phyloP scores from a whole-genome alignment of 2,888 invertebrate genomes.

The Andrena minutula region DNA sequence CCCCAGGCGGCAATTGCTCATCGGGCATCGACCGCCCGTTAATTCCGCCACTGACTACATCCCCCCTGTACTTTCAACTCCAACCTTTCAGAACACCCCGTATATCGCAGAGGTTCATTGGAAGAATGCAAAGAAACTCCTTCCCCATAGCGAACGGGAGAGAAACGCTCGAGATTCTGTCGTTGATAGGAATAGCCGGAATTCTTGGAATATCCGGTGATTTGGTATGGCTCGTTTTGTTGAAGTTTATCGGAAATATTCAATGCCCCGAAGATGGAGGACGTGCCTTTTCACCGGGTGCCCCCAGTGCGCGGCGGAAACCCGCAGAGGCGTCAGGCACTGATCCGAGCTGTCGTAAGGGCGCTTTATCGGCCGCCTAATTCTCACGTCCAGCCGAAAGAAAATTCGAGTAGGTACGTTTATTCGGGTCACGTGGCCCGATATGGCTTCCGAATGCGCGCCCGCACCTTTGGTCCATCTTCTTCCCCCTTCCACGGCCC shows the following conservation, averaged over 20 bases:
- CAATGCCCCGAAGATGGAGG: not conserved
- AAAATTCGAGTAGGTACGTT: constrained; percentile 65
- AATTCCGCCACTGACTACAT: too few relatives aligned
- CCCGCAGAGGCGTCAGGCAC: constrained; percentile 40
- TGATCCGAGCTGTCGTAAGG: constrained; percentile 59
- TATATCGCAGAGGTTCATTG: not conserved
- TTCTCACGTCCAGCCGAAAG: constrained; percentile 69
- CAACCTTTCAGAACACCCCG: too few relatives aligned
- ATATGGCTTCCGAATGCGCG: constrained; percentile 77
- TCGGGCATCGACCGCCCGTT: too few relatives aligned
- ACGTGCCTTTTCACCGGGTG: constrained; percentile 25
- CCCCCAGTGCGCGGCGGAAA: not conserved
- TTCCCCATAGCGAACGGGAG: not conserved
- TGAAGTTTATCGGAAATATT: constrained; percentile 59
- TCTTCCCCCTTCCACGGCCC: constrained; percentile 29
- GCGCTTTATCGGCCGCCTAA: constrained; percentile 64
- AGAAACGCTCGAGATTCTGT: constrained; percentile 37
- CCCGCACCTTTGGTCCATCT: constrained; percentile 68
- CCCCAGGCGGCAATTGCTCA: too few relatives aligned
- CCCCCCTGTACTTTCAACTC: too few relatives aligned
- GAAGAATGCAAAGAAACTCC: not conserved
- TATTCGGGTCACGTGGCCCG: constrained; percentile 79
- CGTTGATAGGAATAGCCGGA: constrained; percentile 14
- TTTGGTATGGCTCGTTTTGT: constrained; percentile 34
- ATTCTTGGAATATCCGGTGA: constrained; percentile 37